phyloP scores from a whole-genome alignment of 2,888 invertebrate genomes.

The Aporophyla nigra region DNA sequence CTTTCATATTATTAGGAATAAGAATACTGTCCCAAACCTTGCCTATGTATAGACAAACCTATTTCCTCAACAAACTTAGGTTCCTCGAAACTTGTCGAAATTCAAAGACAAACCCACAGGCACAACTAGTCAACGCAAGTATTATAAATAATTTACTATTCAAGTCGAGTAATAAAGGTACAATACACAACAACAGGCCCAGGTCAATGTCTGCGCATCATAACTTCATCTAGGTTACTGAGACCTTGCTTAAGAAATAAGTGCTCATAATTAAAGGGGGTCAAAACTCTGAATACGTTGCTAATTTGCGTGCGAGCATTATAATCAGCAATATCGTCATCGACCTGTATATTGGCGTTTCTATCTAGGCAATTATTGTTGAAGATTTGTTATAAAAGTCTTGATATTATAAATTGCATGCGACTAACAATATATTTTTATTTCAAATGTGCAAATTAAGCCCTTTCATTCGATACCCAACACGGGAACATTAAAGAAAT shows the following conservation, averaged over 20 bases:
- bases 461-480: too few relatives aligned
- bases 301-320: slow-evolving; percentile 30
- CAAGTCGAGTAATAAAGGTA: slow-evolving; percentile 21
- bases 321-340: slow-evolving; percentile 4
- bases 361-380: background rate
- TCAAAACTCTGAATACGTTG: slow-evolving; percentile 31
- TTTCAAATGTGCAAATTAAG: too few relatives aligned
- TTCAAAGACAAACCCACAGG: background rate
- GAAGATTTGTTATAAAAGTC: background rate
- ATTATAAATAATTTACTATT: slow-evolving; percentile 27
- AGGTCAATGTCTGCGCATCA: slow-evolving; percentile 60
- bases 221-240: slow-evolving; percentile 47
- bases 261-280: slow-evolving; percentile 43
- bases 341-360: background rate
- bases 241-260: slow-evolving; percentile 52
- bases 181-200: slow-evolving; percentile 38
- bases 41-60: background rate
- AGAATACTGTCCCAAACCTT: background rate
- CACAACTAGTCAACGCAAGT: background rate
- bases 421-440: too few relatives aligned
- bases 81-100: background rate
- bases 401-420: background rate
- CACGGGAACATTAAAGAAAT: too few relatives aligned
- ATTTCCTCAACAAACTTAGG: background rate
- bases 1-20: too few relatives aligned